phyloP scores from a whole-genome alignment of 2,888 invertebrate genomes.

The Noctua comes region DNA sequence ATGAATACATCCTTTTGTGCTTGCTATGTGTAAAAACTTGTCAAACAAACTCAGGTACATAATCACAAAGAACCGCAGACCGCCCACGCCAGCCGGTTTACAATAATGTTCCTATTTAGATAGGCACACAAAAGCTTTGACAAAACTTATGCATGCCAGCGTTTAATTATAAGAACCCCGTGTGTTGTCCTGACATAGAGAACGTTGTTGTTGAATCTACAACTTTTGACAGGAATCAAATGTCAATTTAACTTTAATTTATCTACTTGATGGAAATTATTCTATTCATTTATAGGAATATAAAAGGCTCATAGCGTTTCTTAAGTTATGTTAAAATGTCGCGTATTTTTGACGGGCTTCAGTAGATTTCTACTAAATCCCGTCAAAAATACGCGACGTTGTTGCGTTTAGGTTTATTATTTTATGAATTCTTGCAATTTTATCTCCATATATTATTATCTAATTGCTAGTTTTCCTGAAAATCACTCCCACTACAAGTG shows the following conservation, averaged over 20 bases:
- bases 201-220: neutral
- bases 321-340: no score
- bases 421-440: neutral
- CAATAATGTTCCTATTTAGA: slow-evolving; percentile 33
- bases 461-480: neutral
- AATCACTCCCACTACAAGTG: neutral
- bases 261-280: neutral
- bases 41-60: slow-evolving; percentile 24
- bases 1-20: slow-evolving; percentile 14
- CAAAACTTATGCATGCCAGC: slow-evolving; percentile 20
- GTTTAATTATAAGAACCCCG: slow-evolving; percentile 7
- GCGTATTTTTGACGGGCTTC: no score
- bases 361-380: no score
- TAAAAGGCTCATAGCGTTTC: neutral
- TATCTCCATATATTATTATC: no score
- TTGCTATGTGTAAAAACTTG: slow-evolving; percentile 18
- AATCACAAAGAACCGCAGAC: slow-evolving; percentile 15
- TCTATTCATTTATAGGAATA: neutral
- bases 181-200: neutral
- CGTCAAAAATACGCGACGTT: no score
- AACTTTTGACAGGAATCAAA: neutral
- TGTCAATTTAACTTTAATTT: neutral
- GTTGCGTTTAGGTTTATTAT: neutral
- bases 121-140: slow-evolving; percentile 31
- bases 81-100: slow-evolving; percentile 13